These are phyloP conservation scores for Glyphotaelius pellucidus DNA, from an alignment of 2,888 invertebrate species.

Conservation along the genomic window DNA sequence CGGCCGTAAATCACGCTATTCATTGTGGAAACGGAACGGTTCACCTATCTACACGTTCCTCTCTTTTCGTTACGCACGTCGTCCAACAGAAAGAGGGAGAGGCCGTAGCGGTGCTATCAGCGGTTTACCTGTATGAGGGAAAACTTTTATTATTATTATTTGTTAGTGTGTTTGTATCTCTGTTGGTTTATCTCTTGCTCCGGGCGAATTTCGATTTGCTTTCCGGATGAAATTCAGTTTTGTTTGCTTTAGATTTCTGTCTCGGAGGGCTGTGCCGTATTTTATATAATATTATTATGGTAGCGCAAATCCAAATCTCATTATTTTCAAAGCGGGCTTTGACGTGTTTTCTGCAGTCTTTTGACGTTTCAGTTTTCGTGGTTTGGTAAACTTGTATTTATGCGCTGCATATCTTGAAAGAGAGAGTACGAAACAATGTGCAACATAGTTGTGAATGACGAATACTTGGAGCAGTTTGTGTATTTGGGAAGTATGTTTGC, in stretches of 20 bases:
- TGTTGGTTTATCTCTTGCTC: neutral
- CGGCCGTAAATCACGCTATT: slow-evolving; percentile 6
- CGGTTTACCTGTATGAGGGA: neutral
- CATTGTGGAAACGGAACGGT: neutral
- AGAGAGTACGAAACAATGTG: no score
- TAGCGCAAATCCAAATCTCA: neutral
- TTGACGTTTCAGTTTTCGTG: neutral
- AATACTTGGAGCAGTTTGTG: no score
- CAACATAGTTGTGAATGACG: no score
- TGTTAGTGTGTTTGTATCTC: neutral
- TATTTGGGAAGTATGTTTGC: no score
- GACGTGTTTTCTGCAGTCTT: neutral
- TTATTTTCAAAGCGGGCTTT: neutral
- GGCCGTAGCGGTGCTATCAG: neutral
- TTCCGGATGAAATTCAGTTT: neutral
- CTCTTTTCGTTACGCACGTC: neutral
- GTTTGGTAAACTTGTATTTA: neutral
- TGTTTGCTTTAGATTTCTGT: neutral
- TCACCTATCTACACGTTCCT: neutral
- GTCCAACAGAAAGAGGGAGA: neutral
- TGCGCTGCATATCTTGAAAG: no score
- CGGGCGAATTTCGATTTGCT: neutral
- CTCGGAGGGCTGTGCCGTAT: neutral
- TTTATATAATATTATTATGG: no score
- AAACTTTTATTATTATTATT: neutral